Evolutionary conservation across 1,140 invertebrate genomes (phyloP), one percentile per base, ranked within the genome.

Genomic region (Drosophila eugracilis): DNA sequence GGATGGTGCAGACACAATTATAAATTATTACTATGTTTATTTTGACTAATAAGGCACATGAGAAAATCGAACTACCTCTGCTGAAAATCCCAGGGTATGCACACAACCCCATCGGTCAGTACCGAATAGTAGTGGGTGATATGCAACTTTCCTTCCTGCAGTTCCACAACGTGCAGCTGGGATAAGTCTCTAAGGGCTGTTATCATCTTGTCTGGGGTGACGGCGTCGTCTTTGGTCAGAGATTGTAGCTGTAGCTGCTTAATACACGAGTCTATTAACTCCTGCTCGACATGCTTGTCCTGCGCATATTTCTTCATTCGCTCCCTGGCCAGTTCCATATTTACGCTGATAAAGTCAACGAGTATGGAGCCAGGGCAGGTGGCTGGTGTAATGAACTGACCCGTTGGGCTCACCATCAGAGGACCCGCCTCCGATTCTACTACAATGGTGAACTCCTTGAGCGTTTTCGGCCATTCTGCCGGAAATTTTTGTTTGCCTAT

Each of bases 91-190:
- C 97, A 98, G 12, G 97, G 97, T 85, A 99, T 96, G 89, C 97
- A 98, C 53, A 98, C 94, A 63, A 97, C 95, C 3, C 97, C 97
- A 92, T 98, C 97, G 5, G 95, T 95, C 84, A 98, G 93, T 10
- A 99, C 95, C 0, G 97, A 97, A 90, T 98, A 98, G 92, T 98
- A 98, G 88, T 97, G 96, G 0, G 97, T 96, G 24, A 98, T 94
- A 89, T 95, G 95, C 0, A 99, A 85, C 78, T 95, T 94, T 28
- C 95, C 92, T 34, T 94, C 95, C 44, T 92, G 42, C 42, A 83
- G 62, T 49, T 92, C 67, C 45, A 50, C 12, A 74, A 44, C 59
- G n/a, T 94, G 92, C 62, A 94, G 65, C 26, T 36, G 66, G 5
- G 97, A 91, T 34, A 99, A 90, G 50, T 94, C 93, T 71, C 95